phyloP scores from a whole-genome alignment of 92 coral and sea anemone species.

The Umimayanthus kanabou region DNA sequence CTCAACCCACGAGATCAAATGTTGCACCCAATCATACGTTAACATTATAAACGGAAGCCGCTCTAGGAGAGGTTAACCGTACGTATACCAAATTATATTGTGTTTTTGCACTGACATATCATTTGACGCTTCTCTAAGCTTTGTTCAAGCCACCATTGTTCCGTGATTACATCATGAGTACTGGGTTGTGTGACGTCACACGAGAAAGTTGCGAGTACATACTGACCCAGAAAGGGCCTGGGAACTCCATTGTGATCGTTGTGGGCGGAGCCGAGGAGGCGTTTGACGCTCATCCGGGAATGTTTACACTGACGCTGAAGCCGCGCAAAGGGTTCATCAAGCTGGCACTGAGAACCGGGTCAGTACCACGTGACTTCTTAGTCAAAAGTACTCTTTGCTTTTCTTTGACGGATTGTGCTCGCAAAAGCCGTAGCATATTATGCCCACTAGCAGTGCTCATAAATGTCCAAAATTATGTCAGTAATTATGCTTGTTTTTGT shows the following conservation, averaged over 20 bases:
- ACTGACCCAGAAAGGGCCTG: conserved; percentile 85
- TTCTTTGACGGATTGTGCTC: background rate
- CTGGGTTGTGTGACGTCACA: conserved; percentile 96
- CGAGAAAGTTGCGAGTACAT: conserved; percentile 95
- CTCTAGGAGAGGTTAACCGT: background rate
- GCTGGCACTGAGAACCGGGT: conserved; percentile 96
- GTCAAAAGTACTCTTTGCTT: background rate
- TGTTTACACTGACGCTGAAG: conserved; percentile 73
- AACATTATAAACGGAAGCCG: too few species aligned
- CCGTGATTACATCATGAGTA: conserved; percentile 95
- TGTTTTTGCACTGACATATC: background rate
- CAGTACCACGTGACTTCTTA: background rate
- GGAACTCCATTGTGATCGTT: conserved; percentile 93
- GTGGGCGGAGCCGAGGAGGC: conserved; percentile 99
- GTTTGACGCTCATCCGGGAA: conserved; percentile 97
- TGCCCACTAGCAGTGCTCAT: too few species aligned
- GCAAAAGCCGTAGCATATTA: too few species aligned
- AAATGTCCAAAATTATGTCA: too few species aligned
- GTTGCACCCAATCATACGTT: too few species aligned
- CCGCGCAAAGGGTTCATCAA: conserved; percentile 90
- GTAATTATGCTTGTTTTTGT: too few species aligned
- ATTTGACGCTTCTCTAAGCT: conserved; percentile 52
- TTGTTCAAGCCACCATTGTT: conserved; percentile 94
- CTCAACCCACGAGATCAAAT: too few species aligned
- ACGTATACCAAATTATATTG: background rate